phyloP scores from a whole-genome alignment of 2,113 vertebrate genomes.

The Bucco capensis region DNA sequence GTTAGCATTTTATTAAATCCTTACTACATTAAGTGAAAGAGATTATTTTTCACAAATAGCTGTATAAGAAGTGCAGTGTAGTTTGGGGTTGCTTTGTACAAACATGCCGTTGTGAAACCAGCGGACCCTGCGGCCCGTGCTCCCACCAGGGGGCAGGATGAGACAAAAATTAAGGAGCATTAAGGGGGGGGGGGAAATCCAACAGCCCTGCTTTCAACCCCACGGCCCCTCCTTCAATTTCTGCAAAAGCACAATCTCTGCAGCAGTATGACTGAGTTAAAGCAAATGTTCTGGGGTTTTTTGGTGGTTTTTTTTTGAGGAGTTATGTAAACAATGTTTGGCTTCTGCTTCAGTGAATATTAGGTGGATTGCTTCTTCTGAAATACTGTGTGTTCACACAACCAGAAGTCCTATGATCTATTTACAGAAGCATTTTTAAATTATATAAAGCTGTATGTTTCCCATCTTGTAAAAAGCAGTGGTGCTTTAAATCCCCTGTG shows the following conservation, averaged over 20 bases:
- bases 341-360: background rate
- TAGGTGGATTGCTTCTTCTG: background rate
- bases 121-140: too few relatives aligned
- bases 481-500: background rate
- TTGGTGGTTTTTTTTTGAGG: background rate
- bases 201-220: background rate
- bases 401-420: background rate
- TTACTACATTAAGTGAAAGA: background rate
- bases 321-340: background rate
- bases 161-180: slow-evolving; percentile 50
- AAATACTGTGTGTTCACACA: background rate
- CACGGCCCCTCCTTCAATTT: background rate
- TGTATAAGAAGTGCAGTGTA: background rate
- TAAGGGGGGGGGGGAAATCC: background rate
- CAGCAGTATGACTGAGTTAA: background rate
- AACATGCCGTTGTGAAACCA: background rate
- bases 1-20: background rate
- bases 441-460: background rate
- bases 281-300: background rate
- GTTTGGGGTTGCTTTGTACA: background rate
- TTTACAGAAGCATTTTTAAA: background rate
- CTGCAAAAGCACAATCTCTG: background rate
- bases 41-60: background rate
- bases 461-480: background rate
- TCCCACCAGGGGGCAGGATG: slow-evolving; percentile 74